Base-by-base conservation (phyloP, 2,113 vertebrate species). In the Bungarus multicinctus region DNA sequence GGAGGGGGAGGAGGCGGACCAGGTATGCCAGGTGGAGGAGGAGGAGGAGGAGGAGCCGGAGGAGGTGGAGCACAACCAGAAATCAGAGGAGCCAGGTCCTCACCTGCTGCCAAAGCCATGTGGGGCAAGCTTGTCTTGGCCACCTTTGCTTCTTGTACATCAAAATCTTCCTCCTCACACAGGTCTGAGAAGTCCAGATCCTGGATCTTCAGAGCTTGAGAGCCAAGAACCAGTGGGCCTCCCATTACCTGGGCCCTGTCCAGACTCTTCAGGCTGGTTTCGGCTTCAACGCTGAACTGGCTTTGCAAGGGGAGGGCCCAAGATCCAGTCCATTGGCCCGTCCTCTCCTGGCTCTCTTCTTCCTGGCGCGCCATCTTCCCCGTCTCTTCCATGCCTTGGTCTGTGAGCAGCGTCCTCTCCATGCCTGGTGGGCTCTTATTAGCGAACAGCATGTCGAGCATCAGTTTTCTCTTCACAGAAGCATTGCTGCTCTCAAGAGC, bases 131-230 rank as follows among this genome's bases (percentile, higher is more conserved):
- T 50, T 0, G 97, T 96, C 94, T 98, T 96, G 0, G 97, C 93
- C 25, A 96, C 89, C 94, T 97, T 98, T 0, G 96, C 94, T 94
- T 98, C 98, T 90, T 99, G 69, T 1, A 99, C 97, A 9, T 99
- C 99, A 2, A 98, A 97, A 95, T 99, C 99, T 94, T 99, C 99
- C 86, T 99, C 99, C 20, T 99, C 99, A 25, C 98, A 96, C 27
- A 99, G 94, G 97, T 99, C 99, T 0, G 99, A 99, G 95, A 99
- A 99, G 97, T 99, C 99, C 94, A 99, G 93, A 96, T 99, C 99
- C 93, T 98, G 99, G 97, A 99, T 99, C 64, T 98, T 98, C 93
- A 99, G 97, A 25, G 97, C 96, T 87, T 94, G 93, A 0, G 98
- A 97, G 60, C 91, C 95, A 18, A 93, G 97, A 90, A 97, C 96